Evolutionary conservation across 2,113 vertebrate genomes (phyloP), one percentile per base, ranked within the genome.

Genomic region (Nycticryphes semicollaris): DNA sequence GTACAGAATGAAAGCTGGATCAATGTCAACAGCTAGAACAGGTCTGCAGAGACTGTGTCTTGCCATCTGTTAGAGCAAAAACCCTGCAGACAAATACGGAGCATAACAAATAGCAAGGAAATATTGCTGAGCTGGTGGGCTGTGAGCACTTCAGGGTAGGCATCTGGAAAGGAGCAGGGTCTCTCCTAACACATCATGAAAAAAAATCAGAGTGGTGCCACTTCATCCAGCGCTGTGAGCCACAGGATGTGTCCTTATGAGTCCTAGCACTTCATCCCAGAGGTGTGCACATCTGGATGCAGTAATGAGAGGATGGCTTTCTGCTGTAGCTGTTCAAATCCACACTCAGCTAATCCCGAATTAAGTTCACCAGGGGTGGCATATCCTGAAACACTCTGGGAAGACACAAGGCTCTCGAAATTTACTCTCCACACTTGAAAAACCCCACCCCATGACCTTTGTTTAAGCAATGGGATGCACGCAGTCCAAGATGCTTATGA

Each of bases 101-200:
- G 43, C 41, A 50, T 79, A 84, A 75, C n/a, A 87, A 87, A 84
- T 75, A 67, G 73, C 69, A 87, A 94, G 89, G 73, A 95, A 94
- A 72, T 22, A 24, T 81, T 84, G 10, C 64, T 48, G 73, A 82
- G 57, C 28, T 91, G 84, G 84, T 87, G 93, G 74, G 74, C 78
- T 76, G 57, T 23, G 77, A 93, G 57, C 24, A 82, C 51, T 84
- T 91, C 74, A 37, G 45, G 1, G 2, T 12, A 94, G 80, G 69
- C 84, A 93, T 89, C 84, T 96, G 94, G 89, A 89, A 94, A 85
- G 50, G 70, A 92, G 21, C 19, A 60, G 57, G 24, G 24, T 82
- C 77, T 89, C 70, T 93, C 57, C 57, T 80, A 84, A 75, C 19
- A 85, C 22, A 5, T 93, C 79, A 79, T 53, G 45, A 82, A 94